Evolutionary conservation across 2,888 invertebrate genomes (phyloP).

Genomic region (Cephus rjabovi): DNA sequence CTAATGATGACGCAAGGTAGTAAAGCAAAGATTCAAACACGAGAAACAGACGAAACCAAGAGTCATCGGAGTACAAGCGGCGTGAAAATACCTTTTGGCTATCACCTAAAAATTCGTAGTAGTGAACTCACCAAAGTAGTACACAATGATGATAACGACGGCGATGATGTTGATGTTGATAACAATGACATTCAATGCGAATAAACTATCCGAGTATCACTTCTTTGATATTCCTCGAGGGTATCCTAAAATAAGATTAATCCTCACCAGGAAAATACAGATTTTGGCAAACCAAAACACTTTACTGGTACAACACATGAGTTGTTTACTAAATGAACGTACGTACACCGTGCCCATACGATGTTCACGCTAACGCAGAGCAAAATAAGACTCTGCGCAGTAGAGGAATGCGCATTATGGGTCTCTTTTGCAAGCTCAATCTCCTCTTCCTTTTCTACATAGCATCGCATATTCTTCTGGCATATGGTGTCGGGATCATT

Average conservation of each 20-base stretch:
- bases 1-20: neutral
- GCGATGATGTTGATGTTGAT: neutral
- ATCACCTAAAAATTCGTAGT: slow-evolving; percentile 26
- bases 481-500: neutral
- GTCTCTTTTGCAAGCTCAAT: slow-evolving; percentile 41
- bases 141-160: neutral
- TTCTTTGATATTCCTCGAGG: neutral
- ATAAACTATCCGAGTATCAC: neutral
- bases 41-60: neutral
- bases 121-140: slow-evolving; percentile 2
- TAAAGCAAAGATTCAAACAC: neutral
- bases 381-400: slow-evolving; percentile 64
- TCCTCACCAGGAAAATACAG: slow-evolving; percentile 35
- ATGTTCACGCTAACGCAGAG: slow-evolving; percentile 43
- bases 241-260: neutral
- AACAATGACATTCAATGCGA: neutral
- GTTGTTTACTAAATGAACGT: slow-evolving; percentile 61
- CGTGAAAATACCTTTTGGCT: neutral
- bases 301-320: slow-evolving; percentile 59
- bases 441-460: neutral
- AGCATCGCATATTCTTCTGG: neutral
- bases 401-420: slow-evolving; percentile 55
- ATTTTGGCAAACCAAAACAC: slow-evolving; percentile 43
- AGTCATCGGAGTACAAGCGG: neutral
- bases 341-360: slow-evolving; percentile 60